A percentile compares a stretch with the other conserved stretches of the same genome.
Evolutionary conservation across 1,140 invertebrate genomes (phyloP).

Genomic region (Xylocopa sonorina): DNA sequence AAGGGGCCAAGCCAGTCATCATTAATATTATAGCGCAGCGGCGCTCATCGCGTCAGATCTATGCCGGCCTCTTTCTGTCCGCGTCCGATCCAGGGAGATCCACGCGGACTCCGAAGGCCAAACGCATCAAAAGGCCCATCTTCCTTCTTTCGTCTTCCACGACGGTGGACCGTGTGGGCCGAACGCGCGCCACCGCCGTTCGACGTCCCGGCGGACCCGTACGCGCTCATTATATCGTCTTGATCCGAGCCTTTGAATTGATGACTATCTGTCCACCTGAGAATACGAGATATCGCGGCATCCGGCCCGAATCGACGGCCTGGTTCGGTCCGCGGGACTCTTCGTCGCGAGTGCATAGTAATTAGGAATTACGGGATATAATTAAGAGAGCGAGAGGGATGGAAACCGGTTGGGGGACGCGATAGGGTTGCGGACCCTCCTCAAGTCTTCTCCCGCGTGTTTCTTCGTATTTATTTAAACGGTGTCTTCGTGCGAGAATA

Average conservation of each 20-base stretch:
- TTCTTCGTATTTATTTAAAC: slow-evolving; percentile 33
- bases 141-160: slow-evolving; percentile 23
- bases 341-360: slow-evolving; percentile 26
- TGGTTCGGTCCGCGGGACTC: neutral
- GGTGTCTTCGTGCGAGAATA: slow-evolving; percentile 36
- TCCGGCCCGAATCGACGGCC: slow-evolving; percentile 2
- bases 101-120: slow-evolving; percentile 60
- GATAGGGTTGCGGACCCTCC: slow-evolving; percentile 20
- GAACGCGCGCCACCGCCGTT: slow-evolving; percentile 45
- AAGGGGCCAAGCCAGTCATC: slow-evolving; percentile 69
- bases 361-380: slow-evolving; percentile 46
- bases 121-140: slow-evolving; percentile 50
- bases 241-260: slow-evolving; percentile 62
- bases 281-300: slow-evolving; percentile 40
- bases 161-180: slow-evolving; percentile 21
- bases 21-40: slow-evolving; percentile 75
- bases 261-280: slow-evolving; percentile 56
- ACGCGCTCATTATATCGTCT: slow-evolving; percentile 59
- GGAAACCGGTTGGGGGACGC: neutral
- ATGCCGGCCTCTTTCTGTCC: slow-evolving; percentile 74
- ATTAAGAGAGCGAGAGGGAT: slow-evolving; percentile 20
- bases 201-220: slow-evolving; percentile 31
- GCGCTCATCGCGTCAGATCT: slow-evolving; percentile 76
- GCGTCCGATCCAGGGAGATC: slow-evolving; percentile 59
- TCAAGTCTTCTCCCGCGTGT: slow-evolving; percentile 28